Evolutionary conservation across 2,888 invertebrate species (phyloP).

Genomic region (Amaurobius ferox): DNA sequence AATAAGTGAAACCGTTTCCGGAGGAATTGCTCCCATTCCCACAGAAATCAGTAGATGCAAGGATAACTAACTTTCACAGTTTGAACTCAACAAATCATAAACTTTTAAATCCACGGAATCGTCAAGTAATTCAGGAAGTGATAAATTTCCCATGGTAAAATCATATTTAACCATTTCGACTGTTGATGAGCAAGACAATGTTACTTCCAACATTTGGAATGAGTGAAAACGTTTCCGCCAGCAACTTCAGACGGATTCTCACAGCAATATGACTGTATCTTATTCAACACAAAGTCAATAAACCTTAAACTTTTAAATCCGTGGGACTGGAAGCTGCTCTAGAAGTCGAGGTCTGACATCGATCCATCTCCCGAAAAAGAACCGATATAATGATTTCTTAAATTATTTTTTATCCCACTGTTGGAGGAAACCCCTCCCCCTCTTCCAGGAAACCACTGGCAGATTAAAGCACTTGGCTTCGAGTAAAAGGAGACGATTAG

Average conservation of each 20-base stretch:
- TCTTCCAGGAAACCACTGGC: constrained; percentile 26
- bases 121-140: too few relatives aligned
- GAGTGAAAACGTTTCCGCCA: neutral
- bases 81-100: too few relatives aligned
- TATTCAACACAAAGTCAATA: neutral
- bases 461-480: neutral
- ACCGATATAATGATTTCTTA: neutral
- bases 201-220: neutral
- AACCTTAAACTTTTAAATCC: constrained; percentile 3
- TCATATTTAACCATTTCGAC: neutral
- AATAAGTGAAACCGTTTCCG: too few relatives aligned
- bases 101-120: too few relatives aligned
- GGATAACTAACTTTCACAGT: too few relatives aligned
- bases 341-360: neutral
- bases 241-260: neutral
- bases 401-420: neutral
- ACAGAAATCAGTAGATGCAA: too few relatives aligned
- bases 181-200: neutral
- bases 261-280: neutral
- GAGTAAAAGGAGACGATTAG: constrained; percentile 1
- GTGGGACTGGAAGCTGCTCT: neutral
- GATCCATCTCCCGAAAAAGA: neutral
- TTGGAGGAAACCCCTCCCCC: constrained; percentile 4
- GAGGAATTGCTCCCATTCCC: too few relatives aligned
- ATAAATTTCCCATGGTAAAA: neutral